Evolutionary conservation across 2,113 vertebrate species (phyloP).

Genomic region (Cyanoramphus novaezelandiae): DNA sequence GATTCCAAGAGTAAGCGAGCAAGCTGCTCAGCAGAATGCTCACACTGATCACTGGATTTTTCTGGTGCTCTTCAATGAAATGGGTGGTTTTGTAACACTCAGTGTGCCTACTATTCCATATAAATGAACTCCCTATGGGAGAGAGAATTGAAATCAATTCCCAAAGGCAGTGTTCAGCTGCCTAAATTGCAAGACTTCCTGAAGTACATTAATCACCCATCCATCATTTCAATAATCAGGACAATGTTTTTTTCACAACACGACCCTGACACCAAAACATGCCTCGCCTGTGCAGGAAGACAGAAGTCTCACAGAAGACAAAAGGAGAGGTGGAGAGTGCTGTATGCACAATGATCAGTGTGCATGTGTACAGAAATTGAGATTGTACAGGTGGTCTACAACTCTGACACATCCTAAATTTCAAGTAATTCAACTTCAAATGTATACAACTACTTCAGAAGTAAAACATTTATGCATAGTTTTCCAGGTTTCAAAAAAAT

Average conservation of each 20-base stretch:
- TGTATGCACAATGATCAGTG: not conserved
- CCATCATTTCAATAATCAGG: not conserved
- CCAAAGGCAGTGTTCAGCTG: not conserved
- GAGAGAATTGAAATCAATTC: not conserved
- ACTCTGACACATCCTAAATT: not conserved
- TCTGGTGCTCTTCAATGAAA: not conserved
- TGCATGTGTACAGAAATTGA: not conserved
- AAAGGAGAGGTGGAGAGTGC: not conserved
- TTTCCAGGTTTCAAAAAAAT: not conserved
- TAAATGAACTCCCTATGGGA: not conserved
- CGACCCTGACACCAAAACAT: not conserved
- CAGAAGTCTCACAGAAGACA: not conserved
- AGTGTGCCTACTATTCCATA: not conserved
- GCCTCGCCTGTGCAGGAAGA: not conserved
- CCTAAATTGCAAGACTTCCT: not conserved
- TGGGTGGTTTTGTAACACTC: not conserved
- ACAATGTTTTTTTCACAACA: not conserved
- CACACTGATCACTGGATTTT: not conserved
- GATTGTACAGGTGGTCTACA: not conserved
- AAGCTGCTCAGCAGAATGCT: not conserved
- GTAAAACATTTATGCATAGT: not conserved
- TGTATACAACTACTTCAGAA: not conserved
- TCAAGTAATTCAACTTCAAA: not conserved
- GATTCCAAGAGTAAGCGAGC: not conserved
- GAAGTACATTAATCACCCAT: not conserved